A percentile compares a stretch with the other conserved stretches of the same genome.
These are phyloP conservation scores for Potamilus streckersoni DNA, from an alignment of 1,140 invertebrate genomes.

Conservation along the genomic window DNA sequence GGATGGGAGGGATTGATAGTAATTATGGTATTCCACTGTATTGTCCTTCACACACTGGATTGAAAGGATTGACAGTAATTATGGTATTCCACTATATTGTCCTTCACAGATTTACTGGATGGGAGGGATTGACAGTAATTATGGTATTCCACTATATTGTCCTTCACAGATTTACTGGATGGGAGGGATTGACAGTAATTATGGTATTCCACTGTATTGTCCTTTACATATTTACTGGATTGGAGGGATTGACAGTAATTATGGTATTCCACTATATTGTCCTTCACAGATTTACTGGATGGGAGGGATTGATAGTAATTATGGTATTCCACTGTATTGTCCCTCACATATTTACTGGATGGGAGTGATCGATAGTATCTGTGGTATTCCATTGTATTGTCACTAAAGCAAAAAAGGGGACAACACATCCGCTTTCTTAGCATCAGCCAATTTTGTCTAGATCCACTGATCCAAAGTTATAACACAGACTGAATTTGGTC, in stretches of 20 bases:
- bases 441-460: slow-evolving; percentile 6
- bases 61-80: too few species aligned
- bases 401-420: slow-evolving; percentile 6
- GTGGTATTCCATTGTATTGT: slow-evolving; percentile 11
- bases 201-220: background rate
- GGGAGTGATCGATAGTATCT: background rate
- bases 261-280: slow-evolving; percentile 7
- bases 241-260: background rate
- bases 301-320: background rate
- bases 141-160: background rate
- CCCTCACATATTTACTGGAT: background rate
- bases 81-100: too few species aligned
- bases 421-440: slow-evolving; percentile 28
- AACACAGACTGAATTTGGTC: too few species aligned
- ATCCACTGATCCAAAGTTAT: background rate
- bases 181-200: background rate
- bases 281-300: background rate
- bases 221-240: background rate
- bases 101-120: too few species aligned
- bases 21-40: too few species aligned
- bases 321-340: background rate
- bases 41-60: too few species aligned
- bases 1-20: too few species aligned
- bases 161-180: too few species aligned
- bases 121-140: too few species aligned